Evolutionary conservation across 2,113 vertebrate species (phyloP).

Genomic region (Myodes glareolus): DNA sequence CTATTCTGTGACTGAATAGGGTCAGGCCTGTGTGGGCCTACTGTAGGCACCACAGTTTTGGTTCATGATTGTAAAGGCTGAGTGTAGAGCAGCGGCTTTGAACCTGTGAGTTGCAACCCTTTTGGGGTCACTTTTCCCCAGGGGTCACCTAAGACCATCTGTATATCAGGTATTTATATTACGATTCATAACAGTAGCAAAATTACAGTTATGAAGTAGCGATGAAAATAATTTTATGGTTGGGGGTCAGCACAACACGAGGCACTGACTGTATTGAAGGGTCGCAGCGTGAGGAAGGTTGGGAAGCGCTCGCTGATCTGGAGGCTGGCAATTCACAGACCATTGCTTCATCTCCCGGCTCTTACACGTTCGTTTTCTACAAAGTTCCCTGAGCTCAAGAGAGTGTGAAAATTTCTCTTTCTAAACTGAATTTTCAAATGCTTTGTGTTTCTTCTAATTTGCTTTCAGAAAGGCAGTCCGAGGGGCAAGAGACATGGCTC

Average conservation of each 20-base stretch:
- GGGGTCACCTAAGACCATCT: not conserved
- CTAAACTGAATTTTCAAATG: not conserved
- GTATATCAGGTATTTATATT: not conserved
- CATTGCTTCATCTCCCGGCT: not conserved
- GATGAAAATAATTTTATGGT: not conserved
- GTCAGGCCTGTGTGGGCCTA: not conserved
- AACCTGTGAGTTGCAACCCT: not conserved
- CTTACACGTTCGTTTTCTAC: not conserved
- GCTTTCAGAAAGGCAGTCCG: not conserved
- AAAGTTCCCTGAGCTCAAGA: not conserved
- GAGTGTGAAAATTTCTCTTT: not conserved
- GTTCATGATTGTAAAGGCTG: not conserved
- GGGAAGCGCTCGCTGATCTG: not conserved
- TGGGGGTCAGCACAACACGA: not conserved
- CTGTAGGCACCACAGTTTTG: not conserved
- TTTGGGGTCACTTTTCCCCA: not conserved
- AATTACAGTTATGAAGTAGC: not conserved
- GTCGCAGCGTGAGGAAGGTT: not conserved
- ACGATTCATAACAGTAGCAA: not conserved
- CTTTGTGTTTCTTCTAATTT: not conserved
- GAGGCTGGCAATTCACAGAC: not conserved
- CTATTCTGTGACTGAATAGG: not conserved
- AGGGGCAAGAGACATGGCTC: not conserved
- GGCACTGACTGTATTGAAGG: not conserved
- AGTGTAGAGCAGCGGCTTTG: not conserved